Percentiles rank a stretch among this genome's conserved stretches.
phyloP scores from a whole-genome alignment of 2,888 invertebrate species.

The Tipula helvola region DNA sequence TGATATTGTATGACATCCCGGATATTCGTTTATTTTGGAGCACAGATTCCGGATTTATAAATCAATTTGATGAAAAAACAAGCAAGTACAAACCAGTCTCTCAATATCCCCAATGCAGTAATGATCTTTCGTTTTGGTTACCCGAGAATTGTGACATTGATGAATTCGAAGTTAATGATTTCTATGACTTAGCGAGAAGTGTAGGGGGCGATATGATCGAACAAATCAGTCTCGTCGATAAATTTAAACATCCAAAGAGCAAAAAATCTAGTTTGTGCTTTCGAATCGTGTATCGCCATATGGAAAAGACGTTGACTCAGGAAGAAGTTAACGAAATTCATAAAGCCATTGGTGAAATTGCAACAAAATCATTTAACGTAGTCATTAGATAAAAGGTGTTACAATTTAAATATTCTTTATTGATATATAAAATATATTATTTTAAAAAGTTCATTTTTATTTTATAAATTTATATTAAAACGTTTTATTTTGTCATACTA shows the following conservation, averaged over 20 bases:
- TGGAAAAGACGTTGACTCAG: conserved; percentile 79
- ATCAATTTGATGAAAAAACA: conserved; percentile 71
- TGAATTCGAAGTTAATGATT: conserved; percentile 67
- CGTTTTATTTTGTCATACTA: not conserved
- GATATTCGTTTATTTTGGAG: conserved; percentile 98
- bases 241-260: conserved; percentile 75
- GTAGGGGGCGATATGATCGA: conserved; percentile 89
- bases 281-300: conserved; percentile 81
- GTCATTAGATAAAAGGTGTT: conserved; percentile 27
- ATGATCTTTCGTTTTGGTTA: conserved; percentile 96
- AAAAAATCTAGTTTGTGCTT: conserved; percentile 79
- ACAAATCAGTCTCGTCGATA: conserved; percentile 76
- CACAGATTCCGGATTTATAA: conserved; percentile 76
- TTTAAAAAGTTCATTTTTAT: not conserved
- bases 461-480: not conserved
- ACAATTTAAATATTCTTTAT: not conserved
- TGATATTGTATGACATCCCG: conserved; percentile 89
- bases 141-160: conserved; percentile 46
- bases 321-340: conserved; percentile 81
- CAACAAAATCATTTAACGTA: conserved; percentile 31
- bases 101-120: conserved; percentile 70
- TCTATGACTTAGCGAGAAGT: conserved; percentile 82
- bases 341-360: conserved; percentile 51
- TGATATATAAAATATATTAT: not conserved
- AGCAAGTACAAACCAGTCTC: conserved; percentile 76